Conservation (phyloP, 2,888 invertebrate genomes). For the Callimorpha dominula region DNA sequence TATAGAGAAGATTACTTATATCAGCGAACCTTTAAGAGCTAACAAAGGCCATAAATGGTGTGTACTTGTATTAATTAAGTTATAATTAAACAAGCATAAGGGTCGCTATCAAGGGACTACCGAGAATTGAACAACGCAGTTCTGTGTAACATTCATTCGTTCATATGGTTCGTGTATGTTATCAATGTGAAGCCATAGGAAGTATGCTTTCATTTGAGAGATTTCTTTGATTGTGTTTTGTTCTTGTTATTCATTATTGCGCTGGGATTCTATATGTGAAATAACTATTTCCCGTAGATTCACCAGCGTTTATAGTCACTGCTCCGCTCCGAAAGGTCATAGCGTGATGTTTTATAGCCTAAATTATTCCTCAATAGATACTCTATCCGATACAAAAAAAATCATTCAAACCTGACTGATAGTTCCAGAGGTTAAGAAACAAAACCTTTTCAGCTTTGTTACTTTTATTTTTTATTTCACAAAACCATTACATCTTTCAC, state of each 20-base stretch:
- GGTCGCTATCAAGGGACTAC: slow-evolving; percentile 26
- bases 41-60: slow-evolving; percentile 29
- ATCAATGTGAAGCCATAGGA: not conserved
- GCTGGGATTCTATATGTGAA: not conserved
- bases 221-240: slow-evolving; percentile 5
- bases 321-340: too few species aligned
- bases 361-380: too few species aligned
- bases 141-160: slow-evolving; percentile 20
- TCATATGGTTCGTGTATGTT: not conserved
- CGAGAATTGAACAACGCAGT: slow-evolving; percentile 38
- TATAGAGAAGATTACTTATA: slow-evolving; percentile 7
- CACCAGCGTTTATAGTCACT: not conserved
- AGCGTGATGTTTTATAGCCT: too few species aligned
- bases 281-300: not conserved
- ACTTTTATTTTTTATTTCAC: too few species aligned
- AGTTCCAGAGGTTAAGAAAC: too few species aligned
- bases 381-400: too few species aligned
- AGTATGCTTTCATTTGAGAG: slow-evolving; percentile 1
- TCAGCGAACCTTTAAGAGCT: not conserved
- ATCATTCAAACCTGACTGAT: too few species aligned
- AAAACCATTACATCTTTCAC: too few species aligned
- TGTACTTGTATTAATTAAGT: slow-evolving; percentile 39
- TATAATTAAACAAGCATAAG: slow-evolving; percentile 39
- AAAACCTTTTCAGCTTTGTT: too few species aligned
- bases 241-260: not conserved